Conservation (phyloP, 2,797 vertebrate genomes). For the Muscicapa comitata region DNA sequence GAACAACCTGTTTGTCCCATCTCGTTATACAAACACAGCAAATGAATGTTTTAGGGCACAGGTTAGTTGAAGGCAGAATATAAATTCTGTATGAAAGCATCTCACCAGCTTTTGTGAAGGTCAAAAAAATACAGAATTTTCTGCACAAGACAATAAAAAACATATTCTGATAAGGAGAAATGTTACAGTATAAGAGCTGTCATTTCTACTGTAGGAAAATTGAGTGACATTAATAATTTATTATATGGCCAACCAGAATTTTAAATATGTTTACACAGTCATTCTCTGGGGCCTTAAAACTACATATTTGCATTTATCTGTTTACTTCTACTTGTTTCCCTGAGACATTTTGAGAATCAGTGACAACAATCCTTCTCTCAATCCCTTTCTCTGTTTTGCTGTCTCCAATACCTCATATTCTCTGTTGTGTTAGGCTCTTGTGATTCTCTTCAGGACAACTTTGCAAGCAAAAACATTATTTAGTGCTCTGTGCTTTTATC, state of each 20-base stretch:
- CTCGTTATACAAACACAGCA: neutral
- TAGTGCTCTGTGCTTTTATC: neutral
- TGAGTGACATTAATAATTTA: neutral
- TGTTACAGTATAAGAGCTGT: neutral
- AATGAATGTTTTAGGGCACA: neutral
- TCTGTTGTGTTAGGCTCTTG: neutral
- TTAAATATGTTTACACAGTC: neutral
- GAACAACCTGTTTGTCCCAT: neutral
- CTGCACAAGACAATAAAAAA: neutral
- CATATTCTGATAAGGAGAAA: neutral
- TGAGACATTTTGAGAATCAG: neutral
- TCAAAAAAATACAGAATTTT: neutral
- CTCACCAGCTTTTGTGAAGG: neutral
- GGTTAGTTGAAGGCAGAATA: neutral
- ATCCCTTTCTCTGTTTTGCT: neutral
- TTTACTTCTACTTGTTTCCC: neutral
- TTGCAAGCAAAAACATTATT: neutral
- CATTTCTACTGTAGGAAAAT: neutral
- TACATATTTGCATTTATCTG: neutral
- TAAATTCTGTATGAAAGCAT: neutral
- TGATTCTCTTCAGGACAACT: neutral
- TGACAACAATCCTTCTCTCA: neutral
- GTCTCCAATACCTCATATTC: neutral
- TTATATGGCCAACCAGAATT: neutral
- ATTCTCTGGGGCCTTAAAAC: neutral